Conservation (phyloP, 1,140 invertebrate species). For the Coelopa frigida region DNA sequence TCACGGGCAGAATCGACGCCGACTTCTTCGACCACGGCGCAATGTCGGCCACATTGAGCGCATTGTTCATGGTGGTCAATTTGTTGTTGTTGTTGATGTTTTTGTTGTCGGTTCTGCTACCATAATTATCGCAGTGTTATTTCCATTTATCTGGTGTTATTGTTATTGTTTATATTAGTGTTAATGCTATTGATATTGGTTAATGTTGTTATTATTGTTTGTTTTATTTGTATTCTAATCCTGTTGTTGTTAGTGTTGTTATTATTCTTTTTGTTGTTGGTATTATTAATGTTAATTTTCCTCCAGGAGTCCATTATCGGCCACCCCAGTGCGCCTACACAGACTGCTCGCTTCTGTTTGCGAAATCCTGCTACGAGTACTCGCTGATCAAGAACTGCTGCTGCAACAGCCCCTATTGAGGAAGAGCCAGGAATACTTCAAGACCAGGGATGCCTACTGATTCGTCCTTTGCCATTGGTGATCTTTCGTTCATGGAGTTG, state of each 20-base stretch:
- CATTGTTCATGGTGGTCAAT: constrained; percentile 6
- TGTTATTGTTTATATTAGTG: constrained; percentile 10
- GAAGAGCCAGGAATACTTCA: too few relatives aligned
- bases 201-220: too few relatives aligned
- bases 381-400: constrained; percentile 63
- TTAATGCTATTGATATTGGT: too few relatives aligned
- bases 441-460: too few relatives aligned
- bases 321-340: constrained; percentile 57
- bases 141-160: constrained; percentile 12
- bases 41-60: constrained; percentile 1
- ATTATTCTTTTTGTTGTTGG: too few relatives aligned
- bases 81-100: too few relatives aligned
- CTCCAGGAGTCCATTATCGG: constrained; percentile 34
- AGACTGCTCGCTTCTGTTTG: constrained; percentile 64
- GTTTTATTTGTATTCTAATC: too few relatives aligned
- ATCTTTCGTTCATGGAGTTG: too few relatives aligned
- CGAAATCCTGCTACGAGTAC: constrained; percentile 65
- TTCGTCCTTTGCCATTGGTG: too few relatives aligned
- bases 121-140: constrained; percentile 21
- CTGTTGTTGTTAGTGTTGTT: too few relatives aligned
- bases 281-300: constrained; percentile 18
- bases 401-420: constrained; percentile 51
- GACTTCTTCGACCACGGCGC: background rate
- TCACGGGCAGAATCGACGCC: background rate
- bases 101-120: too few relatives aligned